A percentile compares a stretch with the other conserved stretches of the same genome.
Conservation (phyloP, 2,888 invertebrate species). For the Diaphora mendica region DNA sequence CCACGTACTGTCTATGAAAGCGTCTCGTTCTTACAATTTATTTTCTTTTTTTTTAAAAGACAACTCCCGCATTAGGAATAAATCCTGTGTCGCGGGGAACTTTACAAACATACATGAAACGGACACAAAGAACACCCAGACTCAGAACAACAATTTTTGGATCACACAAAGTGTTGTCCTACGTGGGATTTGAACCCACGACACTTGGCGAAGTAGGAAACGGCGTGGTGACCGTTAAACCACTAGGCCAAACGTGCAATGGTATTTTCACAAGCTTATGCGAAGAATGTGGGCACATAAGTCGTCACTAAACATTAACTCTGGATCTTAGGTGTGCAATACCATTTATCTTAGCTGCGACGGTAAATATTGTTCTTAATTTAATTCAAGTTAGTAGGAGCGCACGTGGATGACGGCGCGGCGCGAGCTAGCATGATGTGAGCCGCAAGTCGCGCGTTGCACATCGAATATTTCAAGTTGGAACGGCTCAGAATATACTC, state of each 20-base stretch:
- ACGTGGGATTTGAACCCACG: too few species aligned
- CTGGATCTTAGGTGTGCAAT: slow-evolving; percentile 80
- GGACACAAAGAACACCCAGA: too few species aligned
- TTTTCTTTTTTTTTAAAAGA: too few species aligned
- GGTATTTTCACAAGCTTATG: slow-evolving; percentile 65
- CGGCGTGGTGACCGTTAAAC: too few species aligned
- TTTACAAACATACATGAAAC: too few species aligned
- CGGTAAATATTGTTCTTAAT: slow-evolving; percentile 86
- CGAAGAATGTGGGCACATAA: slow-evolving; percentile 79
- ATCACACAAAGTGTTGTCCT: too few species aligned
- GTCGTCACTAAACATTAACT: slow-evolving; percentile 79
- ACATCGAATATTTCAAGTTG: slow-evolving; percentile 82
- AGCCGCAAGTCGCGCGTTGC: slow-evolving; percentile 79
- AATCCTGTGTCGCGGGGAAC: too few species aligned
- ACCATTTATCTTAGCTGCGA: slow-evolving; percentile 80
- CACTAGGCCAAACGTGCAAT: too few species aligned
- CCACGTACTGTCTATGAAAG: slow-evolving; percentile 55
- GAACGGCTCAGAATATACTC: slow-evolving; percentile 77
- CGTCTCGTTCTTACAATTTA: slow-evolving; percentile 55
- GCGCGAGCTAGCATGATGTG: slow-evolving; percentile 52
- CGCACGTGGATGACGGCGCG: slow-evolving; percentile 72
- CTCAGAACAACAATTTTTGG: too few species aligned
- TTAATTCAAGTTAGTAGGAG: slow-evolving; percentile 80
- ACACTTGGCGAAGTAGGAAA: too few species aligned
- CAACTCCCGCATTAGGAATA: too few species aligned